Evolutionary conservation across 1,140 invertebrate species (phyloP).

Genomic region (Pseudachorutes palmiensis): DNA sequence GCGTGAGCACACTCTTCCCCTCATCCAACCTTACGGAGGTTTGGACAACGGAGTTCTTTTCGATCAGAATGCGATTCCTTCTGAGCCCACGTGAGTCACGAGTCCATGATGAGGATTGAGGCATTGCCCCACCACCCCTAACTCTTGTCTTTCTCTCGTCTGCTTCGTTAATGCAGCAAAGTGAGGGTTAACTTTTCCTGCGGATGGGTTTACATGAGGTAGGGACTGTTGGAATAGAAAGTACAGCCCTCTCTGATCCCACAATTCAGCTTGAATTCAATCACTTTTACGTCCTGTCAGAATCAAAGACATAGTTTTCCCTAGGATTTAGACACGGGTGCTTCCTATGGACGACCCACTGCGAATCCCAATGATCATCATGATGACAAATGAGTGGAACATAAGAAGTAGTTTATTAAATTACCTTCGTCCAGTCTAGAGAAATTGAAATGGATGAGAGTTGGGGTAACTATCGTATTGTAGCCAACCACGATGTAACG

Average conservation of each 20-base stretch:
- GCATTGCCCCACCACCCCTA: background rate
- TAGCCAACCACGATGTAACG: too few relatives aligned
- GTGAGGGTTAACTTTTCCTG: conserved; percentile 64
- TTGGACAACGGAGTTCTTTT: conserved; percentile 41
- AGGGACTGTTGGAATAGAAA: conserved; percentile 40
- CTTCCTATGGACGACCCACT: background rate
- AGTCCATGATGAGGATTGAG: background rate
- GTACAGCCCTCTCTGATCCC: background rate
- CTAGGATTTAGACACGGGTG: background rate
- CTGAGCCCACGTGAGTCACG: conserved; percentile 62
- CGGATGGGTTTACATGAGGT: conserved; percentile 70
- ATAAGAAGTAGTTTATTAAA: background rate
- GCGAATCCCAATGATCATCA: too few relatives aligned
- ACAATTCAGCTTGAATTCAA: too few relatives aligned
- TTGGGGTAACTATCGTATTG: too few relatives aligned
- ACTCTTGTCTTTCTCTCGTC: conserved; percentile 18
- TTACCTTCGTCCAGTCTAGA: background rate
- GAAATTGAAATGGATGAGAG: background rate
- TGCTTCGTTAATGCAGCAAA: conserved; percentile 52
- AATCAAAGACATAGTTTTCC: background rate
- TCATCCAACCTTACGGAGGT: conserved; percentile 60
- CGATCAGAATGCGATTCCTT: conserved; percentile 57
- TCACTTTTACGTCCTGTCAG: too few relatives aligned
- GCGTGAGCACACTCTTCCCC: conserved; percentile 52
- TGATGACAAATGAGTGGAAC: conserved; percentile 3